Base-by-base conservation (phyloP, 2,888 invertebrate species). In the Euzetes globulus region DNA sequence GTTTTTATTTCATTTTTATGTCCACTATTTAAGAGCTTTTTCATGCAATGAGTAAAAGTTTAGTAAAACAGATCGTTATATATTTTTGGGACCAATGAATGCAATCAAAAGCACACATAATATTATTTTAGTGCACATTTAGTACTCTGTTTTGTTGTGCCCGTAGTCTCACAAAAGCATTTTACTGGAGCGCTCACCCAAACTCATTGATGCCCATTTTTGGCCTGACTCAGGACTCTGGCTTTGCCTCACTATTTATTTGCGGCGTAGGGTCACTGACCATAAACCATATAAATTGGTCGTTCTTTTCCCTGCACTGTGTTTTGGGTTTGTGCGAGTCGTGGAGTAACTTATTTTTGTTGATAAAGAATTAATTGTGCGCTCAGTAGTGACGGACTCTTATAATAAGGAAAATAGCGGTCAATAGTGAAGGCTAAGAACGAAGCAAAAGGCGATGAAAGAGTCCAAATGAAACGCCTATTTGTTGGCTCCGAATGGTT, bases 1-100 rank as follows among this genome's bases (percentile, higher is more conserved):
- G 29, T 33, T 60, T 60, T 60, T 60, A 60, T 60, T 60, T 60
- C 27, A 60, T 60, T 60, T 60, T 60, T 60, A 60, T 60, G 60
- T 60, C 33, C 52, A 25, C 22, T 60, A 60, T 60, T 60, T 60
- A 60, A 60, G 60, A 60, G 15, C 29, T 29, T 3, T 17, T 60
- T 27, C 27, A 60, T 4, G 5, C 33, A 6, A 33, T 33, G 33
- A 33, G 33, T 60, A 60, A 60, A 6, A 29, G 60, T 22, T 25
- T 22, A 22, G 22, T n/a, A 52, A 60, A 58, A 22, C 60, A 60
- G 27, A 60, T 60, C 60, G 55, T 60, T 22, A 58, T 58, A 58
- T 22, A 58, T 19, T 27, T 19, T 60, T 60, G 27, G 60, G 60
- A 17, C 60, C 60, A 60, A 52, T 52, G 19, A 52, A 52, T 52